Evolutionary conservation across 2,888 invertebrate species (phyloP).

Genomic region (Cyclophora punctaria): DNA sequence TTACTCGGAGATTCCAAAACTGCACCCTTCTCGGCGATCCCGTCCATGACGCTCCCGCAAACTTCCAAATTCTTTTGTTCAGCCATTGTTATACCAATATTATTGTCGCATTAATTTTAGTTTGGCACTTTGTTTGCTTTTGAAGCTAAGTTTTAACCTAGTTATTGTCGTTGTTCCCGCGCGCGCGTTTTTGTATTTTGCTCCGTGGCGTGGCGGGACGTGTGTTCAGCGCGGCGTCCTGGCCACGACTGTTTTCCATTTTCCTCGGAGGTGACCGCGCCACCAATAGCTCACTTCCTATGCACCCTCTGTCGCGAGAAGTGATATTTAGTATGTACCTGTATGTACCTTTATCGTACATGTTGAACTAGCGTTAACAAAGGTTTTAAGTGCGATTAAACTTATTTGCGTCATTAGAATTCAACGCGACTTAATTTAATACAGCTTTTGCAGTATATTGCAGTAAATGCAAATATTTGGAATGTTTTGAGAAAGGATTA

Average conservation of each 20-base stretch:
- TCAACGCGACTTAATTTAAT: no score
- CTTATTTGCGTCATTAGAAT: no score
- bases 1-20: slow-evolving; percentile 54
- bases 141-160: slow-evolving; percentile 26
- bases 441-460: no score
- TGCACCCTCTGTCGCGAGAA: slow-evolving; percentile 29
- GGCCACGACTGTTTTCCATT: slow-evolving; percentile 53
- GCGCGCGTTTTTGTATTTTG: slow-evolving; percentile 30
- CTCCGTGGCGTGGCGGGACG: slow-evolving; percentile 24
- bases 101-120: slow-evolving; percentile 26
- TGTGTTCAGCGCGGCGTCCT: slow-evolving; percentile 45
- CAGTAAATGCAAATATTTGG: no score
- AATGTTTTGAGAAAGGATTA: no score
- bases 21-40: slow-evolving; percentile 56
- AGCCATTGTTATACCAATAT: slow-evolving; percentile 33
- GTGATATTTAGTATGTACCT: not conserved
- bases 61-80: slow-evolving; percentile 59
- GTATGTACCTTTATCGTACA: slow-evolving; percentile 1
- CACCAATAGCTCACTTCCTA: slow-evolving; percentile 45
- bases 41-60: slow-evolving; percentile 68
- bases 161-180: slow-evolving; percentile 44
- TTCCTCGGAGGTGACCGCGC: slow-evolving; percentile 36
- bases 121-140: slow-evolving; percentile 35
- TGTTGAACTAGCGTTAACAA: no score
- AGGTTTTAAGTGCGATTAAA: no score